A percentile compares a stretch with the other conserved stretches of the same genome.
These are phyloP conservation scores for Muricea muricata DNA, from an alignment of 92 coral and sea anemone species.

Conservation along the genomic window DNA sequence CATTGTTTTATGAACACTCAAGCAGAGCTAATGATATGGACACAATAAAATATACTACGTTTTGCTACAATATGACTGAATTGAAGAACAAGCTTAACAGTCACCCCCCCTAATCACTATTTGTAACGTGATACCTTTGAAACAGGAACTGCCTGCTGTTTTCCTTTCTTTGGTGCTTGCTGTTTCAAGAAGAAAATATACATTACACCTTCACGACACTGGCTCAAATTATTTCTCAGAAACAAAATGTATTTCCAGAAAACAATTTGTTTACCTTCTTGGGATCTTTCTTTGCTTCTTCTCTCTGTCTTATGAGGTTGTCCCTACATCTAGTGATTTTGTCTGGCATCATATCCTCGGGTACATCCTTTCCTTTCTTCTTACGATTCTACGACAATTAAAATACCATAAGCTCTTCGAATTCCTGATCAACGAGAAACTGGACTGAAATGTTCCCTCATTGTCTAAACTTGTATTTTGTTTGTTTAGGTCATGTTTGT, in stretches of 20 bases:
- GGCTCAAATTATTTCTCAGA: too few relatives aligned
- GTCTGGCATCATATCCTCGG: constrained; percentile 81
- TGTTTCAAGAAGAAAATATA: constrained; percentile 32
- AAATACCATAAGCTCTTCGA: not conserved
- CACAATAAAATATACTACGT: too few relatives aligned
- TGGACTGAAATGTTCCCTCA: too few relatives aligned
- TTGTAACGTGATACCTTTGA: constrained; percentile 96
- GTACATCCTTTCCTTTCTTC: constrained; percentile 87
- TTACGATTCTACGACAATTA: constrained; percentile 75
- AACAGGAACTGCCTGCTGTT: constrained; percentile 83
- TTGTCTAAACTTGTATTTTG: too few relatives aligned
- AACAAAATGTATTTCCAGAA: too few relatives aligned
- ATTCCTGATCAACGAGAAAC: too few relatives aligned
- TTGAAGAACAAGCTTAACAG: too few relatives aligned
- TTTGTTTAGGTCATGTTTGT: too few relatives aligned
- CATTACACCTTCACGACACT: not conserved
- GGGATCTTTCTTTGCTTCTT: constrained; percentile 89
- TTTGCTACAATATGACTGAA: too few relatives aligned
- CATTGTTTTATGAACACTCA: too few relatives aligned
- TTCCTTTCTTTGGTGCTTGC: constrained; percentile 91
- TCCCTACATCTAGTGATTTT: constrained; percentile 63
- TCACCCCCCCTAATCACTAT: too few relatives aligned
- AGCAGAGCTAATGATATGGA: too few relatives aligned
- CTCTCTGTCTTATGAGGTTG: constrained; percentile 85
- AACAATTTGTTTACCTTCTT: constrained; percentile 71